Evolutionary conservation across 2,888 invertebrate species (phyloP).

Genomic region (Ptychoptera contaminata): DNA sequence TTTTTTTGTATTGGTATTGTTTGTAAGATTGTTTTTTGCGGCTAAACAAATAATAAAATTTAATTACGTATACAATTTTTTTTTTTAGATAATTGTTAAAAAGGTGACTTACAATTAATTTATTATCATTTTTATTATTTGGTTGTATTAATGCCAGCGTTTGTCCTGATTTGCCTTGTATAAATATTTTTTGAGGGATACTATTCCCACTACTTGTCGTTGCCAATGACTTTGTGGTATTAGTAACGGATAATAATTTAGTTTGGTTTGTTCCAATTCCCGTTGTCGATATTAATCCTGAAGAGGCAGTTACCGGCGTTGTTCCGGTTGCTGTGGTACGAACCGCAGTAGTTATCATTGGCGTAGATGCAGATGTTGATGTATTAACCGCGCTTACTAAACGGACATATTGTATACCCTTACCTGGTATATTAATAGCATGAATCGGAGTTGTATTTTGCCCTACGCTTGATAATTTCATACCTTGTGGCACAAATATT

Average conservation of each 20-base stretch:
- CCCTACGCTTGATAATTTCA: slow-evolving; percentile 7
- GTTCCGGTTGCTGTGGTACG: slow-evolving; percentile 14
- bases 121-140: neutral
- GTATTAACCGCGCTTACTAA: slow-evolving; percentile 36
- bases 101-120: neutral
- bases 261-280: no score
- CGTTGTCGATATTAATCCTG: neutral
- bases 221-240: slow-evolving; percentile 14
- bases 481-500: slow-evolving; percentile 23
- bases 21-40: neutral
- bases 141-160: slow-evolving; percentile 22
- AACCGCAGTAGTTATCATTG: slow-evolving; percentile 20
- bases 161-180: slow-evolving; percentile 3
- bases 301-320: slow-evolving; percentile 7
- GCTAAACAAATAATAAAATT: no score
- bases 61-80: no score
- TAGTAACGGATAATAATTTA: slow-evolving; percentile 10
- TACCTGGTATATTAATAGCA: slow-evolving; percentile 24
- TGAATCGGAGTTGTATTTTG: slow-evolving; percentile 14
- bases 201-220: neutral
- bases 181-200: slow-evolving; percentile 18
- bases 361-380: slow-evolving; percentile 19
- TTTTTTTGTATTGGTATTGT: slow-evolving; percentile 23
- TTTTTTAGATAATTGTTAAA: neutral
- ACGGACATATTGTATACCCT: slow-evolving; percentile 48